Conservation (phyloP, 2,113 vertebrate genomes). For the Colistium nudipinnis region DNA sequence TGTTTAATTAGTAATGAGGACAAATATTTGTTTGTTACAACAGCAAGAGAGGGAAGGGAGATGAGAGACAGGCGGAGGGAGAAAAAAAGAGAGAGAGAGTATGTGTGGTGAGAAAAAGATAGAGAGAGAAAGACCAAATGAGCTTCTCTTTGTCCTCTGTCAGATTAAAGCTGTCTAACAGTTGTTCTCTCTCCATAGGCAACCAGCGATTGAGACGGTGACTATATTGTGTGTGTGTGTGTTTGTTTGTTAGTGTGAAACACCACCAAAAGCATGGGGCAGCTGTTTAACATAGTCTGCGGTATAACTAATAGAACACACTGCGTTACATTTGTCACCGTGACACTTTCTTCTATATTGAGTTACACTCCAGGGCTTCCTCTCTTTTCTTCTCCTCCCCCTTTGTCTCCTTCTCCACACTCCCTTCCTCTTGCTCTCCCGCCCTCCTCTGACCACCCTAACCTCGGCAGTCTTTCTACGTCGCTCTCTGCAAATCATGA, state of each 20-base stretch:
- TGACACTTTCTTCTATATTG: constrained; percentile 83
- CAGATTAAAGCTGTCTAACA: constrained; percentile 55
- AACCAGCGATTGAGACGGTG: constrained; percentile 54
- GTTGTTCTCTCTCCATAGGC: constrained; percentile 54
- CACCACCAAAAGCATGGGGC: constrained; percentile 46
- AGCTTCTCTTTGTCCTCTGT: constrained; percentile 69
- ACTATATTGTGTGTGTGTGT: constrained; percentile 25
- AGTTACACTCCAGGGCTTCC: constrained; percentile 82
- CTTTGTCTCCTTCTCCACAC: constrained; percentile 30
- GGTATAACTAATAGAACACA: constrained; percentile 80
- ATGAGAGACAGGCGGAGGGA: constrained; percentile 31
- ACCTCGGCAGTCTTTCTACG: constrained; percentile 19
- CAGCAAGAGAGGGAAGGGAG: constrained; percentile 32
- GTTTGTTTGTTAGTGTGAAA: constrained; percentile 32
- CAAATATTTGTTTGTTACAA: constrained; percentile 88
- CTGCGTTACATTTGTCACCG: constrained; percentile 80
- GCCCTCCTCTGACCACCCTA: constrained; percentile 8
- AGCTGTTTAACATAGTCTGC: constrained; percentile 80
- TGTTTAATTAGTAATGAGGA: constrained; percentile 98
- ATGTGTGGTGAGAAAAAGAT: background rate
- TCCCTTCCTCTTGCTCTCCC: constrained; percentile 26
- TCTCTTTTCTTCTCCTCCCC: constrained; percentile 45
- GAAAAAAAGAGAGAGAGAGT: constrained; percentile 8
- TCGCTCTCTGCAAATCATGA: constrained; percentile 28
- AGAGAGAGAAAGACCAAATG: constrained; percentile 69